A percentile compares a stretch with the other conserved stretches of the same genome.
These are phyloP conservation scores for Phodopus roborovskii DNA, from an alignment of 2,113 vertebrate species.

Conservation along the genomic window DNA sequence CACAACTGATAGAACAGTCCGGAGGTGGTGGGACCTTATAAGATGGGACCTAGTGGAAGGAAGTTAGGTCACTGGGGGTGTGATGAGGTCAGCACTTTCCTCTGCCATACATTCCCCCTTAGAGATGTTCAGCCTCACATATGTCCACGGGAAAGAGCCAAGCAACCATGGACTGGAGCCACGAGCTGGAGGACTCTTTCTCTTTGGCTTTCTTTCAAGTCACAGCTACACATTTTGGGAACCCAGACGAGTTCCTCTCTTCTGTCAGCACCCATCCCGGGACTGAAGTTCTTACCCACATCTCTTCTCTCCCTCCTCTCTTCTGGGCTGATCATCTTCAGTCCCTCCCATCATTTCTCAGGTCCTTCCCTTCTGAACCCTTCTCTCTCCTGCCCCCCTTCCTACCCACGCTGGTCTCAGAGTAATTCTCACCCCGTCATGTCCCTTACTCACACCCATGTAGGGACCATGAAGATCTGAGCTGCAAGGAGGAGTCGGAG, in stretches of 20 bases:
- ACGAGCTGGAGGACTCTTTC: not conserved
- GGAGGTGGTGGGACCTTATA: not conserved
- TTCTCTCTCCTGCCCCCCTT: not conserved
- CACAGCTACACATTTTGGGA: not conserved
- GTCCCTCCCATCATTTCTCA: rapidly evolving
- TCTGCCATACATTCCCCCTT: not conserved
- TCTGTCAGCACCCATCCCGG: not conserved
- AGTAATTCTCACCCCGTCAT: not conserved
- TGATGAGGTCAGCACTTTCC: not conserved
- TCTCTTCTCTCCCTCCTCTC: not conserved
- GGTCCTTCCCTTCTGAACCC: rapidly evolving
- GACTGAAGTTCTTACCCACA: not conserved
- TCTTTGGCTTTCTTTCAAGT: not conserved
- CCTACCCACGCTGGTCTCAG: rapidly evolving
- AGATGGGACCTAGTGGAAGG: not conserved
- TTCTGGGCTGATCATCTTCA: not conserved
- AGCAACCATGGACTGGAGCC: not conserved
- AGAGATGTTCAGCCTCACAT: not conserved
- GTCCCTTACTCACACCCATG: too few relatives aligned
- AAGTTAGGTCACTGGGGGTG: not conserved
- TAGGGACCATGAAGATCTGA: not conserved
- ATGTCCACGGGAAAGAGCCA: not conserved
- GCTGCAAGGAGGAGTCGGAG: not conserved
- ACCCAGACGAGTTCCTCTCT: not conserved
- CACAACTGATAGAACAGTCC: not conserved